Conservation (phyloP, 2,113 vertebrate species). For the Sterrhoptilus dennistouni region DNA sequence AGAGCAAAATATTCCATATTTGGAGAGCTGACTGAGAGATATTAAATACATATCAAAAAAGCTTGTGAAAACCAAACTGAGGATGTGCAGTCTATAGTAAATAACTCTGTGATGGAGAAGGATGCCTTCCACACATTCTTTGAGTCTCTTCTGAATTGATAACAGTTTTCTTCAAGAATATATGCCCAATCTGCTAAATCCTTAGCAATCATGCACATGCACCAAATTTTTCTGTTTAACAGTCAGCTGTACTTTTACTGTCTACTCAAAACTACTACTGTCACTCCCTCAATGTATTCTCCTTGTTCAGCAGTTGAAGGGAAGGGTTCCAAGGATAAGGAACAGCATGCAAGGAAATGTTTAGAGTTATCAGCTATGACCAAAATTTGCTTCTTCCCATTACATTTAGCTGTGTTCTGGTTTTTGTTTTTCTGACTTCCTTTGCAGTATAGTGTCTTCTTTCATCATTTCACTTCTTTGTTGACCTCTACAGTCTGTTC, state of each 20-base stretch:
- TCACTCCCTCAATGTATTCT: not conserved
- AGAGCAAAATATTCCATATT: not conserved
- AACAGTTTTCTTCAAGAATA: not conserved
- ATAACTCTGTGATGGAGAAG: not conserved
- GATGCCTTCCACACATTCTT: not conserved
- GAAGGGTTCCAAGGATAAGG: not conserved
- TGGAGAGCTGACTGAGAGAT: not conserved
- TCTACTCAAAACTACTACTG: not conserved
- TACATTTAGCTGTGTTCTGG: not conserved
- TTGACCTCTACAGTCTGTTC: not conserved
- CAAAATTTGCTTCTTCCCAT: not conserved
- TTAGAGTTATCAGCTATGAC: not conserved
- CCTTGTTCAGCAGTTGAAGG: not conserved
- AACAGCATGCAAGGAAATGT: not conserved
- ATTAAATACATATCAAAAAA: not conserved
- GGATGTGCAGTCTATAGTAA: not conserved
- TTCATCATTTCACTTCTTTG: slow-evolving; percentile 8
- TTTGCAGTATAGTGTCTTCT: not conserved
- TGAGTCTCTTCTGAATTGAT: not conserved
- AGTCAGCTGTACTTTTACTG: not conserved
- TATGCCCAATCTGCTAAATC: not conserved
- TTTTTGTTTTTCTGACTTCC: not conserved
- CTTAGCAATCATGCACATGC: not conserved
- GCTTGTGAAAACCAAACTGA: not conserved
- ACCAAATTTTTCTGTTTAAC: not conserved